phyloP scores from a whole-genome alignment of 2,113 vertebrate species.

The Merops nubicus region DNA sequence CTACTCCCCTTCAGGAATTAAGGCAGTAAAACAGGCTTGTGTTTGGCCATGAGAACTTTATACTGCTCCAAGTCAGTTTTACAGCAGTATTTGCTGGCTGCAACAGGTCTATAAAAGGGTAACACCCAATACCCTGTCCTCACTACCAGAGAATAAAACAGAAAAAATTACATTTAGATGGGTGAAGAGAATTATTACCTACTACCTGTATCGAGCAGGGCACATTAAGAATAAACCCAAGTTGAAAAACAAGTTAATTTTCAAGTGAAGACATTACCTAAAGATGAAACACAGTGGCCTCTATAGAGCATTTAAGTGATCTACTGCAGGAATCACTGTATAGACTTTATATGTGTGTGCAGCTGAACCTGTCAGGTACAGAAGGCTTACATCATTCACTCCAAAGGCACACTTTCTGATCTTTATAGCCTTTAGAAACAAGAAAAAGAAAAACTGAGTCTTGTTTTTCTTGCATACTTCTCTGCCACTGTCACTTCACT shows the following conservation, averaged over 20 bases:
- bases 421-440: not conserved
- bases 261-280: not conserved
- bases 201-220: not conserved
- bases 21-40: not conserved
- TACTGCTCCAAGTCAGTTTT: not conserved
- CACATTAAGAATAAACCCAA: not conserved
- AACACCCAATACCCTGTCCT: not conserved
- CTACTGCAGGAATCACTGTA: not conserved
- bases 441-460: not conserved
- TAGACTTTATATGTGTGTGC: not conserved
- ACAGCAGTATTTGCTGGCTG: not conserved
- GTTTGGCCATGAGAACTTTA: not conserved
- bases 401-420: not conserved
- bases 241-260: not conserved
- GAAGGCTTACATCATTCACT: not conserved
- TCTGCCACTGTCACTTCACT: not conserved
- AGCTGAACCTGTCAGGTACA: not conserved
- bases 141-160: not conserved
- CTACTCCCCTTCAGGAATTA: not conserved
- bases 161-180: not conserved
- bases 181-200: not conserved
- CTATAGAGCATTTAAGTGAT: not conserved
- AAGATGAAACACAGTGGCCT: not conserved
- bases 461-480: not conserved
- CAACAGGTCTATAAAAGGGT: not conserved